Conservation (phyloP, 2,113 vertebrate genomes). For the Saguinus midas region DNA sequence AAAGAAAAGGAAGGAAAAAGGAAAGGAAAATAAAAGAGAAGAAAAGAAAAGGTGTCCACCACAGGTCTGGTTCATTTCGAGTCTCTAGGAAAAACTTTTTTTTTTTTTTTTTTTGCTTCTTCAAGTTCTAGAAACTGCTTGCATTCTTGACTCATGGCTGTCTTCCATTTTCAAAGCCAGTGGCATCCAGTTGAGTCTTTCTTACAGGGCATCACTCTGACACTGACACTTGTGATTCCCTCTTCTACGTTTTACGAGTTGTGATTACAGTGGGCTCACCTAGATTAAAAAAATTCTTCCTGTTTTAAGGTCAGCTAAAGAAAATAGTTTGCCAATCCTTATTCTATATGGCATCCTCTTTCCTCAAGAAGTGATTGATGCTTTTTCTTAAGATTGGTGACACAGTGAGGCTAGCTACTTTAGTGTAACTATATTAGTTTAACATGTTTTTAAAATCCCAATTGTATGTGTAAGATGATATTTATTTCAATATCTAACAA, state of each 20-base stretch:
- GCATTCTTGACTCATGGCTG: background rate
- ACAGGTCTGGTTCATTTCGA: background rate
- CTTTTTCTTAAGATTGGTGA: background rate
- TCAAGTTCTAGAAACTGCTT: background rate
- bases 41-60: background rate
- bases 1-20: no score
- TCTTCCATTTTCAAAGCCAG: background rate
- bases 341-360: background rate
- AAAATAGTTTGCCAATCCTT: background rate
- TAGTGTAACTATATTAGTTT: background rate
- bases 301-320: background rate
- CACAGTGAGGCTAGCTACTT: background rate
- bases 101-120: background rate
- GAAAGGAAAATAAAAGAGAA: no score
- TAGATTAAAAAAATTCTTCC: background rate
- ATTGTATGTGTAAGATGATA: background rate
- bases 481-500: background rate
- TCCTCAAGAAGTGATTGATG: background rate
- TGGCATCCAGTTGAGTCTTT: background rate
- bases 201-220: background rate
- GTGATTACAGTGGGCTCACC: background rate
- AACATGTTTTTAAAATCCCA: background rate
- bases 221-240: background rate
- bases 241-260: background rate
- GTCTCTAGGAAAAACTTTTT: background rate